Conservation (phyloP, 2,888 invertebrate genomes). For the Pantelozetes paolii region DNA sequence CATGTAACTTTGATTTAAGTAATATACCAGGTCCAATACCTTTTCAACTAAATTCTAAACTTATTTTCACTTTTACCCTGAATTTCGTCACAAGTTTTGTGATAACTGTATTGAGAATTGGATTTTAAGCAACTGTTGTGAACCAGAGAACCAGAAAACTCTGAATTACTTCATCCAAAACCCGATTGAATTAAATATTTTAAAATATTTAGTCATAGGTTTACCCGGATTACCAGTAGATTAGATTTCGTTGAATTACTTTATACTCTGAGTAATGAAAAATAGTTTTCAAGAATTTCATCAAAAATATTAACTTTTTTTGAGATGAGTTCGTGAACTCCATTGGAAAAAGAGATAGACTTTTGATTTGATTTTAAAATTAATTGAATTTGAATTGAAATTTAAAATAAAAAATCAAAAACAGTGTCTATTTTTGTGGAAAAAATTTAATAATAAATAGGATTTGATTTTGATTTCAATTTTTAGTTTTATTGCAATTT, state of each 20-base stretch:
- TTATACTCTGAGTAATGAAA: background rate
- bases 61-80: background rate
- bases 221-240: constrained; percentile 20
- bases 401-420: too few species aligned
- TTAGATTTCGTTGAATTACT: constrained; percentile 16
- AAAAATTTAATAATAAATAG: too few species aligned
- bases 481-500: too few species aligned
- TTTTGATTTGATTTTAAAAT: background rate
- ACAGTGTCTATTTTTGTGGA: too few species aligned
- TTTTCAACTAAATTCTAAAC: background rate
- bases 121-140: background rate
- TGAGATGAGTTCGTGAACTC: background rate
- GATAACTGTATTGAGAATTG: background rate
- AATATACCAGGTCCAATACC: background rate
- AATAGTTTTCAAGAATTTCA: background rate
- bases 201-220: background rate
- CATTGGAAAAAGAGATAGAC: background rate
- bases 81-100: background rate
- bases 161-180: background rate
- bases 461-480: too few species aligned
- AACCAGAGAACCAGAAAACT: background rate
- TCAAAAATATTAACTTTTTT: background rate
- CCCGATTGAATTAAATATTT: background rate
- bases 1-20: too few species aligned
- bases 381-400: background rate